Evolutionary conservation across 2,113 vertebrate genomes (phyloP).

Genomic region (Pseudopodoces humilis): DNA sequence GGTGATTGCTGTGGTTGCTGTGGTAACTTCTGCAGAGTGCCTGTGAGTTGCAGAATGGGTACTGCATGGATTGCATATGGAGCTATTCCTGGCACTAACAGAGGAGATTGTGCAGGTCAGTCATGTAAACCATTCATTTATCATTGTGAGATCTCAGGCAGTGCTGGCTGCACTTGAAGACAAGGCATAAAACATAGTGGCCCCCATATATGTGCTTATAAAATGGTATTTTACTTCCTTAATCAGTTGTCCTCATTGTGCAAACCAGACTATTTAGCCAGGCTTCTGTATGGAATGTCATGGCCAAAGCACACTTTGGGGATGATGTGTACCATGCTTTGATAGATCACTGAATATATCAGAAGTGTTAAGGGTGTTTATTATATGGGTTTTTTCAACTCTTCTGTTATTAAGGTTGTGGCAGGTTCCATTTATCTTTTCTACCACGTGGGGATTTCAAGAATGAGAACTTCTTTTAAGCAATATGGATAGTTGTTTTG

Average conservation of each 20-base stretch:
- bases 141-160: background rate
- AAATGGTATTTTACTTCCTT: background rate
- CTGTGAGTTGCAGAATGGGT: background rate
- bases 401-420: background rate
- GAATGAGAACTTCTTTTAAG: background rate
- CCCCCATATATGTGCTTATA: background rate
- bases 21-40: background rate
- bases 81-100: background rate
- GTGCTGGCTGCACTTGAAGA: background rate
- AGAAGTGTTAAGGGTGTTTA: background rate
- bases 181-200: background rate
- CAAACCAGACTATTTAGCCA: background rate
- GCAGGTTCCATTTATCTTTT: background rate
- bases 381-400: background rate
- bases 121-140: background rate
- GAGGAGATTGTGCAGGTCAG: background rate
- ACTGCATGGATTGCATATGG: background rate
- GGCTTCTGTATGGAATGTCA: background rate
- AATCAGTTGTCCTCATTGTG: background rate
- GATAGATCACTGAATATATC: too few species aligned
- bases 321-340: background rate
- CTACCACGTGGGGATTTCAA: background rate
- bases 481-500: background rate
- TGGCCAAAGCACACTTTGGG: background rate
- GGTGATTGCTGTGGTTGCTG: background rate